Base-by-base conservation (phyloP, 2,797 vertebrate genomes). In the Alosa sapidissima region DNA sequence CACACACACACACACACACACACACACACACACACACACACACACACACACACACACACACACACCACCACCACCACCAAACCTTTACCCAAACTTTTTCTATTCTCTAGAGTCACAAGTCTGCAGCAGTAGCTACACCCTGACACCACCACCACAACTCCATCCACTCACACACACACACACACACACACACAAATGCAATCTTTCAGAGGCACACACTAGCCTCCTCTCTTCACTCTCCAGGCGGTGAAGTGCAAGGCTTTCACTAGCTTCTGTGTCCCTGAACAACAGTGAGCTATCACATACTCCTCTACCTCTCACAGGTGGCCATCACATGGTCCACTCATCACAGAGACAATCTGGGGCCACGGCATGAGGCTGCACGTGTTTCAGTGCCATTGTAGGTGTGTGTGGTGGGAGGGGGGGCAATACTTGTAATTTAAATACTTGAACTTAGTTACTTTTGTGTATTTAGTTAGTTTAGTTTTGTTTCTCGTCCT, bases 1-100 rank as follows among this genome's bases (percentile, higher is more conserved):
- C 81, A 82, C 81, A 82, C 81, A 33, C 62, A 36, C 36, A 75
- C 68, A 19, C 68, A 75, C 68, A 72, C 68, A 28, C 28, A 41
- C 68, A 68, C 87, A 86, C 86, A 65, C 58, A 13, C 81, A 82
- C 81, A 82, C 81, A n/a, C n/a, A n/a, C 68, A 7, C 62, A 33
- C 28, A 33, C 62, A 13, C 62, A 33, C 24, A 33, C 62, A 33
- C 62, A 36, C 36, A 75, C 68, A 19, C 68, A 75, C 68, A 72
- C 68, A 28, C 28, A 41, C 68, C 33, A 5, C 33, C 4, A 78
- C 72, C 72, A 45, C 41, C 41, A 45, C 33, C 33, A 72, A 72
- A 47, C 36, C 7, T 2, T 33, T 41, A 72, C 33, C 36, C 62
- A 72, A 72, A 72, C 65, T 16, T 72, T 72, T 72, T 36, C 24